Evolutionary conservation across 2,113 vertebrate species (phyloP).

Genomic region (Heterochromis multidens): DNA sequence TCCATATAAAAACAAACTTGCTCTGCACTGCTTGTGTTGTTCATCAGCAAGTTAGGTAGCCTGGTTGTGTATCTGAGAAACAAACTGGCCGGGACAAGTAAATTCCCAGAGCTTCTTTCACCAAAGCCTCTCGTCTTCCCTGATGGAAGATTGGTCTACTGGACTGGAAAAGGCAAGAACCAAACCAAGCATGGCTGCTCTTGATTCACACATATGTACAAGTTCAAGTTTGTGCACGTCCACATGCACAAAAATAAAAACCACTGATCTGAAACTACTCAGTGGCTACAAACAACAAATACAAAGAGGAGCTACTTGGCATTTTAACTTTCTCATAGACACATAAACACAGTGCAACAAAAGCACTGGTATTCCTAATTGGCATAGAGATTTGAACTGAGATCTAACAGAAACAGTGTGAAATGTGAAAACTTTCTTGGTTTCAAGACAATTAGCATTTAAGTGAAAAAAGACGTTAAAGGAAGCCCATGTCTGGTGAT

Average conservation of each 20-base stretch:
- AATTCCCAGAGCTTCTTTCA: slow-evolving; percentile 57
- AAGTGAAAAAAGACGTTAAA: slow-evolving; percentile 56
- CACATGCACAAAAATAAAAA: not conserved
- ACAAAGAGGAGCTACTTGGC: slow-evolving; percentile 3
- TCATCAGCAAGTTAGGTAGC: slow-evolving; percentile 61
- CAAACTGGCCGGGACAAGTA: slow-evolving; percentile 62
- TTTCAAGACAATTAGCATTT: slow-evolving; percentile 69
- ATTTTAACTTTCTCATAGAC: slow-evolving; percentile 18
- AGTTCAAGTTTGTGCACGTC: slow-evolving; percentile 19
- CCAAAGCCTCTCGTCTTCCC: slow-evolving; percentile 23
- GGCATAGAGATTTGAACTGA: slow-evolving; percentile 48
- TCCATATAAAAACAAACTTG: slow-evolving; percentile 32
- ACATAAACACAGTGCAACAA: not conserved
- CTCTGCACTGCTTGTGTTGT: slow-evolving; percentile 44
- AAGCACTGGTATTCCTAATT: slow-evolving; percentile 43
- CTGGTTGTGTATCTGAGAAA: slow-evolving; percentile 59
- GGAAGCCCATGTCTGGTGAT: slow-evolving; percentile 38
- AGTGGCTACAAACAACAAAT: slow-evolving; percentile 31
- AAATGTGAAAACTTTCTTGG: slow-evolving; percentile 3
- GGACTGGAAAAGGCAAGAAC: slow-evolving; percentile 61
- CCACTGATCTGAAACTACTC: slow-evolving; percentile 28
- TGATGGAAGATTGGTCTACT: slow-evolving; percentile 44
- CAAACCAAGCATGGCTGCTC: slow-evolving; percentile 59
- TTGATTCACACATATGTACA: slow-evolving; percentile 29
- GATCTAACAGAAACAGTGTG: slow-evolving; percentile 3